Percentiles rank a stretch among this genome's conserved stretches.
Evolutionary conservation across 2,113 vertebrate species (phyloP).

Genomic region (Cynoglossus semilaevis): DNA sequence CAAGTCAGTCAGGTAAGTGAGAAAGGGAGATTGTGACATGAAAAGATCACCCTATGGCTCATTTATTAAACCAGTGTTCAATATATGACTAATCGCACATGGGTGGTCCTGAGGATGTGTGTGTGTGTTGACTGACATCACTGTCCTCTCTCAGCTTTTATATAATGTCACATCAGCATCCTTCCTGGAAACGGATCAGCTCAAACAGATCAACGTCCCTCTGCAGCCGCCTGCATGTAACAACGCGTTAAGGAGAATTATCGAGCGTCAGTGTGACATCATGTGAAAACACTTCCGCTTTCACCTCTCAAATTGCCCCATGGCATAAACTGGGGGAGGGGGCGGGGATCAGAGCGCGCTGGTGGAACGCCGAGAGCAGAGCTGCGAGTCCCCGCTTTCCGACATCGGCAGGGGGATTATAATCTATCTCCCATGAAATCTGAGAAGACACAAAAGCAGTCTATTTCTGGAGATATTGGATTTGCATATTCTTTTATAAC

Average conservation of each 20-base stretch:
- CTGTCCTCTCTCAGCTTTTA: constrained; percentile 56
- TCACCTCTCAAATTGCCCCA: constrained; percentile 32
- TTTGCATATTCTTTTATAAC: constrained; percentile 49
- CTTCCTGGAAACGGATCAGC: constrained; percentile 68
- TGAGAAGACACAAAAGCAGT: constrained; percentile 22
- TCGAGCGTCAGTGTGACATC: constrained; percentile 49
- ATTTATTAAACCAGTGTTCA: constrained; percentile 67
- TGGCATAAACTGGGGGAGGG: constrained; percentile 17
- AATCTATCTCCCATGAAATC: constrained; percentile 26
- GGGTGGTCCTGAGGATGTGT: constrained; percentile 64
- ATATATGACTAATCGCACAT: constrained; percentile 74
- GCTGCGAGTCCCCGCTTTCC: constrained; percentile 41
- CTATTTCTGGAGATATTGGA: constrained; percentile 42
- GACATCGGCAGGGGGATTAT: constrained; percentile 41
- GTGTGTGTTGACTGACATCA: constrained; percentile 57
- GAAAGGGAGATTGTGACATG: constrained; percentile 61
- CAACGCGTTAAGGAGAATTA: constrained; percentile 45
- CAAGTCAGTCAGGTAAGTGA: not conserved
- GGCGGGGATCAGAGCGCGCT: constrained; percentile 8
- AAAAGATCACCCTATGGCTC: constrained; percentile 49
- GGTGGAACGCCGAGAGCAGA: constrained; percentile 11
- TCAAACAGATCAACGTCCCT: constrained; percentile 47
- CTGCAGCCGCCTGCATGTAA: constrained; percentile 28
- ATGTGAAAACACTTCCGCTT: constrained; percentile 38
- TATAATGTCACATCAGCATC: constrained; percentile 67